Evolutionary conservation across 2,888 invertebrate genomes (phyloP), one percentile per base, ranked within the genome.

Genomic region (Polymixis lichenea): DNA sequence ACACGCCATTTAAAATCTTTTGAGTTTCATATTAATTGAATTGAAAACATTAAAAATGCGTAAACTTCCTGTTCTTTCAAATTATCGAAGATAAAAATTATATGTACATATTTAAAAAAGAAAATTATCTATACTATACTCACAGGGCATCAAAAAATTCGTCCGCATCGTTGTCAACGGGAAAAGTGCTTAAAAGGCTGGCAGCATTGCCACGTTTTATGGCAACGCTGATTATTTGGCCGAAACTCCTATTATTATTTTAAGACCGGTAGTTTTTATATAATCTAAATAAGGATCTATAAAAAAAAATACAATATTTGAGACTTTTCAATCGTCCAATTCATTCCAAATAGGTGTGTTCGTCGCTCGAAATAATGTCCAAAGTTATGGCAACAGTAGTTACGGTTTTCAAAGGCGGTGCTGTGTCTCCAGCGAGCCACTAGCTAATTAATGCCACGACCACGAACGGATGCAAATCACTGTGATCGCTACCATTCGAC

Each of bases 401-500:
- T 61, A 75, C 46, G 64, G 55, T 78, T 77, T 70, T 73, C 72
- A 72, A 58, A 73, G 69, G 55, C 68, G 51, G 66, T 70, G 62
- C 32, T 61, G 38, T 64, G 49, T 77, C 65, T 80, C 68, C n/a
- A 56, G 25, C 73, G 55, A 43, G 25, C 72, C 62, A 68, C 60
- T 73, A 70, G 46, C 66, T 80, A 84, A 83, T 85, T 79, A 85
- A 75, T 69, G 72, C 53, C 55, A 66, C 67, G 77, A 81, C 77
- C 61, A 80, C 80, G 67, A 85, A 67, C 55, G 64, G 62, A 58
- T 51, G 75, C 80, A 87, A 84, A 86, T 82, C 62, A 80, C 70
- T 55, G 38, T 56, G 72, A 86, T 78, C 69, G 67, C 72, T 66
- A 77, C 76, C 80, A n/a, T 53, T 78, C 49, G 32, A 82, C 80